These are phyloP conservation scores for Pentalonia nigronervosa DNA, from an alignment of 1,140 invertebrate genomes.

Conservation along the genomic window DNA sequence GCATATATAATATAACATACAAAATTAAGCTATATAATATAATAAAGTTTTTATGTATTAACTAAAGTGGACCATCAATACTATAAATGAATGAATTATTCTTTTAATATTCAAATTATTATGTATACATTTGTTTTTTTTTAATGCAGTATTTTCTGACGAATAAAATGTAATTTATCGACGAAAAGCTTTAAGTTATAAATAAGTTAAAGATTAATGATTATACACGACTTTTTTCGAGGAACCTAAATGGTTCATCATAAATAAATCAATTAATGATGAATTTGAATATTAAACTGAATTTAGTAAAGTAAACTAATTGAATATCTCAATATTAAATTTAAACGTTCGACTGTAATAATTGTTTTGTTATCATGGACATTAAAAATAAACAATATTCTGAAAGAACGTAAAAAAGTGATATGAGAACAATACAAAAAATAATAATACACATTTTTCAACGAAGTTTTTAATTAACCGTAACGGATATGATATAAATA, in stretches of 20 bases:
- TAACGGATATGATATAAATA: constrained; percentile 11
- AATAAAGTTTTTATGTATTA: background rate
- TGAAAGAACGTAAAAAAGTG: background rate
- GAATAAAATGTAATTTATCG: background rate
- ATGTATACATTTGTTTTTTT: background rate
- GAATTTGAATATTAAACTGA: background rate
- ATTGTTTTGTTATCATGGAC: background rate
- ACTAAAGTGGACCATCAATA: background rate
- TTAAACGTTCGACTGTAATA: background rate
- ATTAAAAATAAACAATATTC: background rate
- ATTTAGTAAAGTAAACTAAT: background rate
- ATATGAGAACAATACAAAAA: background rate
- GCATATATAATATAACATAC: too few species aligned
- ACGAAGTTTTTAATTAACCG: background rate
- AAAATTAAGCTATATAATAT: background rate
- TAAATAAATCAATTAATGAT: background rate
- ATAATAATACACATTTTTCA: background rate
- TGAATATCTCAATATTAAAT: background rate
- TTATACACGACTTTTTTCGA: background rate
- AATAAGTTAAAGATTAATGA: constrained; percentile 1
- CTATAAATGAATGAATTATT: background rate
- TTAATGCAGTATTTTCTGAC: background rate
- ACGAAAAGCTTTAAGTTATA: background rate
- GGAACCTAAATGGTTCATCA: background rate
- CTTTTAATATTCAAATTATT: background rate